Conservation (phyloP, 1,140 invertebrate genomes). For the Drosophila ambigua region DNA sequence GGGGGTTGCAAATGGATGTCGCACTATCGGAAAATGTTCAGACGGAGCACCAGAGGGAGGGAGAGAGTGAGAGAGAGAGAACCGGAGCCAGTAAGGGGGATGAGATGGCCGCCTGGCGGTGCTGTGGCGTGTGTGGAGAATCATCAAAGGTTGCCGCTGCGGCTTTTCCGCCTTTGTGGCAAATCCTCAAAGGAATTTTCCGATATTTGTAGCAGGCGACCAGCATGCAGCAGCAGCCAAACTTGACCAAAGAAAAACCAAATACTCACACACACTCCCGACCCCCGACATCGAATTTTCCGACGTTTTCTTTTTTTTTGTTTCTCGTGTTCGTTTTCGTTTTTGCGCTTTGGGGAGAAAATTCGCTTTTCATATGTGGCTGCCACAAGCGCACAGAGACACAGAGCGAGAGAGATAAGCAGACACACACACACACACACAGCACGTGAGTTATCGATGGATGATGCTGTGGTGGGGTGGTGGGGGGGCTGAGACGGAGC, state of each 20-base stretch:
- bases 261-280: conserved; percentile 37
- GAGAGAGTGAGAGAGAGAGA: conserved; percentile 8
- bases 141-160: conserved; percentile 82
- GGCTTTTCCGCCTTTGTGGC: conserved; percentile 79
- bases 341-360: conserved; percentile 70
- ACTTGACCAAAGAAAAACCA: conserved; percentile 79
- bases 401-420: not conserved
- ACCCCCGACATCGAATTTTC: conserved; percentile 73
- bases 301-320: conserved; percentile 55
- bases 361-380: conserved; percentile 79
- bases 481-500: too few species aligned
- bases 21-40: conserved; percentile 69
- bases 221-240: conserved; percentile 64
- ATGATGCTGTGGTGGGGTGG: conserved; percentile 40
- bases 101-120: not conserved
- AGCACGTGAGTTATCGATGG: conserved; percentile 53
- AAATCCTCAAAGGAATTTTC: conserved; percentile 84
- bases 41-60: not conserved
- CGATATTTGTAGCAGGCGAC: conserved; percentile 80
- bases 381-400: conserved; percentile 18
- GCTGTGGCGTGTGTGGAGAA: conserved; percentile 55
- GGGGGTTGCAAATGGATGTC: conserved; percentile 70
- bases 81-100: conserved; percentile 24
- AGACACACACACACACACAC: conserved; percentile 11
- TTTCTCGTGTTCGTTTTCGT: conserved; percentile 19